Evolutionary conservation across 2,113 vertebrate genomes (phyloP), one percentile per base, ranked within the genome.

Genomic region (Tricholaema leucomelas): DNA sequence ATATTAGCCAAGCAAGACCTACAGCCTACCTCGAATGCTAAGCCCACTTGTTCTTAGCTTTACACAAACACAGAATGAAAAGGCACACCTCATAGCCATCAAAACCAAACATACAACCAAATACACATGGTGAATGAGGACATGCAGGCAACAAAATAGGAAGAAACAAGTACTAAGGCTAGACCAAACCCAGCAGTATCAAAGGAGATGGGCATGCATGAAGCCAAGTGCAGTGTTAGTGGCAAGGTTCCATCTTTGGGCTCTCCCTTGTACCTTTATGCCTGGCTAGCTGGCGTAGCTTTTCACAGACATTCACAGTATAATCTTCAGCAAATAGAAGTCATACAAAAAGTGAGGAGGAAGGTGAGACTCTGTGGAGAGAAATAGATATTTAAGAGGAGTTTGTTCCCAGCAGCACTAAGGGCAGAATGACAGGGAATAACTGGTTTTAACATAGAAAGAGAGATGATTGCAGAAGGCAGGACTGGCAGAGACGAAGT

Each of bases 211-310:
- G 36, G 14, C 6, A 16, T 12, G 8, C 15, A 59, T 0, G 1
- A 54, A 48, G 20, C 4, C 27, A 42, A 86, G 17, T 17, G 10
- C 25, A 42, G 23, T 3, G 3, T 36, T 18, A 66, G 10, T 1
- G 7, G 27, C 17, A 42, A 17, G 12, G 8, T 44, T 59, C 48
- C 23, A 44, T 18, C 25, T 72, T 63, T 0, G 1, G 8, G 9
- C 3, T 35, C 27, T 48, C 2, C 2, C 8, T 15, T 0, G 0
- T 10, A 35, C n/a, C 4, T 63, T 46, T n/a, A 33, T 2, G 1
- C 14, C 5, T 50, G 70, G 9, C 5, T 18, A 20, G 44, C 40
- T 72, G 42, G 6, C 14, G 7, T 2, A 12, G 23, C 7, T n/a
- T 6, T 59, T 61, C 56, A 50, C 20, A 46, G 40, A 15, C 11